Base-by-base conservation (phyloP, 2,888 invertebrate species). In the Drymonia ruficornis region DNA sequence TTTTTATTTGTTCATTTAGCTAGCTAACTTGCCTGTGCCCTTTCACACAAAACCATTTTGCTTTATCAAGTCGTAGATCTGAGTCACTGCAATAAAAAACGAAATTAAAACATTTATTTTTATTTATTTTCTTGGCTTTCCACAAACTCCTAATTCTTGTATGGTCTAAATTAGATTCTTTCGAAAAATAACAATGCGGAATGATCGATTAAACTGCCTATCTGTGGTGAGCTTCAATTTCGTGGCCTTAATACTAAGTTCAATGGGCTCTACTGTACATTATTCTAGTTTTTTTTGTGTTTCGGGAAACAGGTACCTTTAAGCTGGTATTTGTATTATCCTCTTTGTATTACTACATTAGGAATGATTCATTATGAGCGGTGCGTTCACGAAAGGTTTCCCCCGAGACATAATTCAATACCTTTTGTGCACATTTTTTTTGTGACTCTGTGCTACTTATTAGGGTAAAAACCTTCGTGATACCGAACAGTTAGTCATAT, bases 401-500 rank as follows among this genome's bases (percentile, higher is more conserved):
- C 72, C 68, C 65, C 53, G 58, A 71, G 76, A 78, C 76, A 80
- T 84, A 84, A 81, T 79, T 83, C 81, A 80, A 81, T 83, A 80
- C 74, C 77, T 78, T 81, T 83, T 84, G 78, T 81, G 80, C 76
- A 75, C 70, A 71, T 50, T 45, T 75, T n/a, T 79, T 82, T 77
- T 83, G 77, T 80, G 75, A 78, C 76, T 73, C 70, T 70, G 75
- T 71, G 69, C 74, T 78, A 78, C 81, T 85, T 85, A 87, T 86
- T 87, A 85, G 76, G 73, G 81, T 86, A 79, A 85, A 86, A 87
- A 83, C 84, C 81, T 89, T 83, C 91, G 91, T 91, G 91, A 71
- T 82, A 78, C 67, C 65, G 65, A 70, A 78, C 83, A 83, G 85
- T 91, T 89, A 86, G 78, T 90, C 87, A 89, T 81, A 84, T 87